Percentiles rank a stretch among this genome's conserved stretches.
Evolutionary conservation across 2,797 vertebrate genomes (phyloP).

Genomic region (Anisognathus igniventris): DNA sequence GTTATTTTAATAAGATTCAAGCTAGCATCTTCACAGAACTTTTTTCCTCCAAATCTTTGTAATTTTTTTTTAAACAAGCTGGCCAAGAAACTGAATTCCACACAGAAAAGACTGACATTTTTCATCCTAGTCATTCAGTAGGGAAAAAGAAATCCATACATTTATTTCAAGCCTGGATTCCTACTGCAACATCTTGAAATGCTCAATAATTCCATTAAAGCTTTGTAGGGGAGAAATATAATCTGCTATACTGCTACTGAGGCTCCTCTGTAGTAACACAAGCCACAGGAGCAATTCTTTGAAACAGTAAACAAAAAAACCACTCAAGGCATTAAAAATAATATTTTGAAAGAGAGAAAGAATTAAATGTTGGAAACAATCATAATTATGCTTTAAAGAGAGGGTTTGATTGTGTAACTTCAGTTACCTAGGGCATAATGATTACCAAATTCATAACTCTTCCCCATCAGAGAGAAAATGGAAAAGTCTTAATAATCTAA

Average conservation of each 20-base stretch:
- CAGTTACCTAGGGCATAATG: constrained; percentile 35
- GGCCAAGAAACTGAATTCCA: neutral
- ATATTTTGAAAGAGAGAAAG: neutral
- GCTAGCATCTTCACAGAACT: neutral
- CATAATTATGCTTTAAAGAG: constrained; percentile 52
- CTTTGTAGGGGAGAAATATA: neutral
- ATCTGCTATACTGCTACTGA: neutral
- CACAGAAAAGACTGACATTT: neutral
- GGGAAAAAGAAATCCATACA: neutral
- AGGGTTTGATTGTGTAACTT: constrained; percentile 23
- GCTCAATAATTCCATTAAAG: neutral
- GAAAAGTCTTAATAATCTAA: constrained; percentile 57
- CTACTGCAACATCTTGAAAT: neutral
- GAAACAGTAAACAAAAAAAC: constrained; percentile 40
- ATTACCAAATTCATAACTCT: constrained; percentile 60
- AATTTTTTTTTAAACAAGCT: neutral
- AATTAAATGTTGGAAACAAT: constrained; percentile 30
- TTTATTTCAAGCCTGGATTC: neutral
- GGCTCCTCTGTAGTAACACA: neutral
- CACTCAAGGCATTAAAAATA: constrained; percentile 40
- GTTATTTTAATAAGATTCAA: neutral
- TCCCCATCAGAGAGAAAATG: constrained; percentile 12
- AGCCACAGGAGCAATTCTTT: neutral
- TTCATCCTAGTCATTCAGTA: neutral
- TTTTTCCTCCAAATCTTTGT: neutral